Conservation (phyloP, 1,140 invertebrate genomes). For the Catajapyx aquilonaris region DNA sequence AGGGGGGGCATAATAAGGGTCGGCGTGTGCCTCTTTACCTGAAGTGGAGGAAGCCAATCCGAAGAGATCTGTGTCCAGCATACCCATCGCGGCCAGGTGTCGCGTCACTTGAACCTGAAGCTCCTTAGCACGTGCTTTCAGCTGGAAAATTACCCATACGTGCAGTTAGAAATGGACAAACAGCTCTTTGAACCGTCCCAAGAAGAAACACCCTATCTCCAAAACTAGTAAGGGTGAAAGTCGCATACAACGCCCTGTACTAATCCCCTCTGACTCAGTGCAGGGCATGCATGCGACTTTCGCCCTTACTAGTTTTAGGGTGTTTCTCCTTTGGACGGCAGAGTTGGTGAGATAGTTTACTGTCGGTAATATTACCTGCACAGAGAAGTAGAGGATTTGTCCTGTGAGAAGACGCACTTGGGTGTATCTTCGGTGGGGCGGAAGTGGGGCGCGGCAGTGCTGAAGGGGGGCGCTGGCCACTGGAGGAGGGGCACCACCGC, state of each 20-base stretch:
- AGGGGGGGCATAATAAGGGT: too few relatives aligned
- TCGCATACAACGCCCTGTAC: too few relatives aligned
- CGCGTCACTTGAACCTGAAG: constrained; percentile 58
- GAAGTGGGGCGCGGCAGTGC: constrained; percentile 4
- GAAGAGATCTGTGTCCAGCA: constrained; percentile 64
- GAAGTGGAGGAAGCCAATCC: too few relatives aligned
- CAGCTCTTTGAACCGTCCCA: constrained; percentile 2
- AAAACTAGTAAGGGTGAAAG: too few relatives aligned
- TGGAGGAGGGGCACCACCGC: not conserved
- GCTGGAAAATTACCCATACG: constrained; percentile 28
- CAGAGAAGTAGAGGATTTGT: constrained; percentile 39
- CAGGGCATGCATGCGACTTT: too few relatives aligned
- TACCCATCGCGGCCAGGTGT: constrained; percentile 49
- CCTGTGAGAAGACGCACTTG: constrained; percentile 34
- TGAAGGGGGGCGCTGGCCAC: constrained; percentile 3
- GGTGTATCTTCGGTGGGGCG: constrained; percentile 24
- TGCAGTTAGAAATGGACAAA: constrained; percentile 2
- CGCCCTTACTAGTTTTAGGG: too few relatives aligned
- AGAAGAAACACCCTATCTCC: too few relatives aligned
- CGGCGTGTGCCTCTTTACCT: too few relatives aligned
- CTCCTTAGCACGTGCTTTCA: constrained; percentile 61
- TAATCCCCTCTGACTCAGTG: too few relatives aligned
- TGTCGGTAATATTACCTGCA: constrained; percentile 24
- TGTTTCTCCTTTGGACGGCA: too few relatives aligned
- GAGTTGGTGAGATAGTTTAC: not conserved